Percentiles rank a stretch among this genome's conserved stretches.
Conservation (phyloP, 2,113 vertebrate genomes). For the Mus musculus region GRCm39 chr5:136251001-136251500, state of each 20-base stretch:
- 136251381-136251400: not conserved
- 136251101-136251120: not conserved
- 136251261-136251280: not conserved
- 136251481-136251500: not conserved
- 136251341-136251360: not conserved
- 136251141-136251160: not conserved
- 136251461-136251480: not conserved
- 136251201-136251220: too few relatives aligned
- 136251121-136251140: not conserved
- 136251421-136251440: not conserved
- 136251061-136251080: not conserved
- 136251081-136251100: not conserved
- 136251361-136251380: not conserved
- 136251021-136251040: not conserved
- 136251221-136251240: not conserved
- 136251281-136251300: not conserved
- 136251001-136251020: not conserved
- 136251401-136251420: not conserved
- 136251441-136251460: not conserved
- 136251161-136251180: not conserved
- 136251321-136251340: not conserved
- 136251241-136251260: not conserved
- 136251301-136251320: not conserved
- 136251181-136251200: not conserved
- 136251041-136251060: not conserved